Percentiles rank a stretch among this genome's conserved stretches.
These are phyloP conservation scores for Mesochorus sp. DNA, from an alignment of 2,888 invertebrate genomes.

Conservation along the genomic window DNA sequence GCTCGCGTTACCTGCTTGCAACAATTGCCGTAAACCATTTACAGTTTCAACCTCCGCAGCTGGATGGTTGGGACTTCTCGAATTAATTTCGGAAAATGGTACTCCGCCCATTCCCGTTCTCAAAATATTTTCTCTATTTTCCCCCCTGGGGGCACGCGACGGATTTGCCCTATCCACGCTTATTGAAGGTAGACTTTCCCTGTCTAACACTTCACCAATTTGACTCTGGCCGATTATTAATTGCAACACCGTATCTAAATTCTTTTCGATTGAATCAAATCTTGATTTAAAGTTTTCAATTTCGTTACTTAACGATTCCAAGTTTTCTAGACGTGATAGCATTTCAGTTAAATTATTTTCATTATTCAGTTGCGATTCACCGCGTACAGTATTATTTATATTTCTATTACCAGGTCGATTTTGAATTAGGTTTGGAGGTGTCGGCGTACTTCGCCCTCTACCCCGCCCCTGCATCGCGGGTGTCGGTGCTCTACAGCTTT, in stretches of 20 bases:
- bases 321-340: not conserved
- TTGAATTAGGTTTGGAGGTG: not conserved
- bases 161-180: not conserved
- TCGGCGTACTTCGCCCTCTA: not conserved
- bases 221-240: constrained; percentile 24
- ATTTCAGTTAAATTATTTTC: not conserved
- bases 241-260: not conserved
- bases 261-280: not conserved
- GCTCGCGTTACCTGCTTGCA: not conserved
- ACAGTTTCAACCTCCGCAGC: not conserved
- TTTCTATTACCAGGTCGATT: not conserved
- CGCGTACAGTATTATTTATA: not conserved
- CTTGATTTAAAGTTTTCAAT: not conserved
- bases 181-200: not conserved
- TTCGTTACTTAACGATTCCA: not conserved
- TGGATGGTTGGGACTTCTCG: not conserved
- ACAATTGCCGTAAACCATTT: not conserved
- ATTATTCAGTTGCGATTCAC: not conserved
- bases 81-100: not conserved
- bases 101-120: not conserved
- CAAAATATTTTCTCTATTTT: not conserved
- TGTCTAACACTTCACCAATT: not conserved
- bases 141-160: not conserved
- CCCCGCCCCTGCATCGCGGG: not conserved
- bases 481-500: not conserved